Conservation (phyloP, 1,140 invertebrate species). For the Eufriesea mexicana region DNA sequence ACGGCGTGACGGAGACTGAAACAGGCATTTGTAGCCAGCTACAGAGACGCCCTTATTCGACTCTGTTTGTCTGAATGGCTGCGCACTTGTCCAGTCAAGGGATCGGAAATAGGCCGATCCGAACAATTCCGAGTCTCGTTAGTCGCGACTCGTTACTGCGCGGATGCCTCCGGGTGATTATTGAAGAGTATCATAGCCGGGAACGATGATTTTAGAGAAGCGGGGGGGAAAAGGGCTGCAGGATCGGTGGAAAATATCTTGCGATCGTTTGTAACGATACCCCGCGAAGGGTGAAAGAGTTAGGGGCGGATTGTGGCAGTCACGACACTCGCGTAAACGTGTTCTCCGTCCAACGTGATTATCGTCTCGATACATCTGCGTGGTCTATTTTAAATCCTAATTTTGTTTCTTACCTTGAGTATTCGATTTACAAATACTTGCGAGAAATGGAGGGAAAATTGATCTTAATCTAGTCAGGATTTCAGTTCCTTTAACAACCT, state of each 20-base stretch:
- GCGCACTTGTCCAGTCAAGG: conserved; percentile 58
- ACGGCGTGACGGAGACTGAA: conserved; percentile 28
- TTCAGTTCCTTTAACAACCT: no score
- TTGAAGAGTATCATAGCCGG: background rate
- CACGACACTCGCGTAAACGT: no score
- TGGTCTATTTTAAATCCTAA: no score
- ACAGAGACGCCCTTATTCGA: conserved; percentile 4
- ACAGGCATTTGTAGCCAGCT: conserved; percentile 28
- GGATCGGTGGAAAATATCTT: background rate
- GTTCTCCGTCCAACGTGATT: no score
- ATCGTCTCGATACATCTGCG: no score
- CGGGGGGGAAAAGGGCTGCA: background rate
- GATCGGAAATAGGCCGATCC: conserved; percentile 22
- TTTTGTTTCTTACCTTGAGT: no score
- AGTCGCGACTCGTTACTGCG: background rate
- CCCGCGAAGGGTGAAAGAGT: no score
- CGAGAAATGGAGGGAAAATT: no score
- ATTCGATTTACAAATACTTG: no score
- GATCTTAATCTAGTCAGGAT: no score
- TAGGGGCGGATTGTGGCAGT: no score
- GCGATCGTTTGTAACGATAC: background rate
- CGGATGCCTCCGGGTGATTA: background rate
- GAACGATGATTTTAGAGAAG: no score
- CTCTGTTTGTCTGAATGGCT: conserved; percentile 40
- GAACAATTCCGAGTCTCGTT: background rate